Evolutionary conservation across 1,140 invertebrate species (phyloP).

Genomic region (Achroia grisella): DNA sequence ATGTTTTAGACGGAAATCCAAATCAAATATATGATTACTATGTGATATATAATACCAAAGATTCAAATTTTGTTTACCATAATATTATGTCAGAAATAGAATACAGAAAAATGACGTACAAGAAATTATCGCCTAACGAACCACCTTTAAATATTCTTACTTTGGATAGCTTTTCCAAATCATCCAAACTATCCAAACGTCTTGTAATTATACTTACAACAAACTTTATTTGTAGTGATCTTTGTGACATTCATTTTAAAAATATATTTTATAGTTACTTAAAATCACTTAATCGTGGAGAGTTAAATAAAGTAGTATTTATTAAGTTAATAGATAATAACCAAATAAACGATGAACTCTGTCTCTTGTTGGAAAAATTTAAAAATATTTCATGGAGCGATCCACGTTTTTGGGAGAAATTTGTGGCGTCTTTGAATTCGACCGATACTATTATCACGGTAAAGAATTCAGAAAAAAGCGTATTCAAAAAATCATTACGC

Average conservation of each 20-base stretch:
- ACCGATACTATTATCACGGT: slow-evolving; percentile 68
- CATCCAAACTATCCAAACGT: slow-evolving; percentile 65
- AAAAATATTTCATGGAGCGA: slow-evolving; percentile 65
- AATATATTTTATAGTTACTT: slow-evolving; percentile 68
- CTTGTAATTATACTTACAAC: slow-evolving; percentile 64
- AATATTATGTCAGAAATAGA: slow-evolving; percentile 87
- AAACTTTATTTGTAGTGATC: slow-evolving; percentile 66
- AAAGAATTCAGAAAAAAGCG: slow-evolving; percentile 56
- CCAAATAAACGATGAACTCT: slow-evolving; percentile 62
- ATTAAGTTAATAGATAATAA: slow-evolving; percentile 63
- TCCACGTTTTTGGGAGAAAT: slow-evolving; percentile 62
- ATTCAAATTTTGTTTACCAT: slow-evolving; percentile 86
- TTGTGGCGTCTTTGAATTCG: slow-evolving; percentile 57
- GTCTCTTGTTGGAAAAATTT: slow-evolving; percentile 64
- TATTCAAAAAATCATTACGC: slow-evolving; percentile 66
- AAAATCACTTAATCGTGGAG: slow-evolving; percentile 61
- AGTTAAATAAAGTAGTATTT: slow-evolving; percentile 65
- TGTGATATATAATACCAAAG: slow-evolving; percentile 89
- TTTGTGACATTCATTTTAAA: slow-evolving; percentile 65
- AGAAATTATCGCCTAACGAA: slow-evolving; percentile 51
- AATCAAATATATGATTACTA: slow-evolving; percentile 91
- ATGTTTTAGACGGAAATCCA: slow-evolving; percentile 75
- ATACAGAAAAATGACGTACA: slow-evolving; percentile 63
- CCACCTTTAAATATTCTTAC: slow-evolving; percentile 58
- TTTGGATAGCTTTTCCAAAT: slow-evolving; percentile 69